Conservation (phyloP, 1,140 invertebrate species). For the Zaprionus lachaisei region DNA sequence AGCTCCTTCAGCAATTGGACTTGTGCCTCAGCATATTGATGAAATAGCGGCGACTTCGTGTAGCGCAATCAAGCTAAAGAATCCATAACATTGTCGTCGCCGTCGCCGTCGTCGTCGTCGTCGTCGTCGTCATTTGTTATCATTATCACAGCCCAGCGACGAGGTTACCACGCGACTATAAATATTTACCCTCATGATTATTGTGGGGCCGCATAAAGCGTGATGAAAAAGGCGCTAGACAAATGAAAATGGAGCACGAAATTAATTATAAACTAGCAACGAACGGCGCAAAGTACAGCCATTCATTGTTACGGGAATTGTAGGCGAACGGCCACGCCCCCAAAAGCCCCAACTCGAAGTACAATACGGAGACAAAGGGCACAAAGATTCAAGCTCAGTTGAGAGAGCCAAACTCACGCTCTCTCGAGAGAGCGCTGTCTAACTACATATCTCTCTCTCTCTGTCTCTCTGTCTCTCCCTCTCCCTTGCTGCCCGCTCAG, state of each 20-base stretch:
- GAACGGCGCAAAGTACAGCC: conserved; percentile 20
- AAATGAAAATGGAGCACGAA: conserved; percentile 35
- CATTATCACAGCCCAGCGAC: conserved; percentile 61
- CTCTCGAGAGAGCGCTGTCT: conserved; percentile 2
- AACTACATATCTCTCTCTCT: neutral
- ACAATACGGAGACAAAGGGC: conserved; percentile 18
- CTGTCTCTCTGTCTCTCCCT: conserved; percentile 2
- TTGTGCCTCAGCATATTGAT: conserved; percentile 57
- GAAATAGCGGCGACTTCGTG: conserved; percentile 55
- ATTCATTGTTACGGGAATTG: neutral
- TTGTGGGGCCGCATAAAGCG: conserved; percentile 48
- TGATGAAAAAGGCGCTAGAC: conserved; percentile 50
- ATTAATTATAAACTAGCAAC: conserved; percentile 52
- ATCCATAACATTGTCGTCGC: conserved; percentile 11
- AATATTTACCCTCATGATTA: conserved; percentile 76
- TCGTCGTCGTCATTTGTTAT: conserved; percentile 51
- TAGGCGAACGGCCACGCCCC: neutral
- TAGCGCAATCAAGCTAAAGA: conserved; percentile 40
- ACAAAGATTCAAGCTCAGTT: conserved; percentile 33
- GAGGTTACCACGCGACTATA: conserved; percentile 78
- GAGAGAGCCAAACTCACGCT: conserved; percentile 21
- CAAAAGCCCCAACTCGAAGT: conserved; percentile 6
- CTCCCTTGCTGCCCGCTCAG: neutral
- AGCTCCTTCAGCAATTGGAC: conserved; percentile 58
- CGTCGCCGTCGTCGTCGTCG: conserved; percentile 31